Evolutionary conservation across 2,797 vertebrate species (phyloP), one percentile per base, ranked within the genome.

Genomic region (Denticeps clupeoides): DNA sequence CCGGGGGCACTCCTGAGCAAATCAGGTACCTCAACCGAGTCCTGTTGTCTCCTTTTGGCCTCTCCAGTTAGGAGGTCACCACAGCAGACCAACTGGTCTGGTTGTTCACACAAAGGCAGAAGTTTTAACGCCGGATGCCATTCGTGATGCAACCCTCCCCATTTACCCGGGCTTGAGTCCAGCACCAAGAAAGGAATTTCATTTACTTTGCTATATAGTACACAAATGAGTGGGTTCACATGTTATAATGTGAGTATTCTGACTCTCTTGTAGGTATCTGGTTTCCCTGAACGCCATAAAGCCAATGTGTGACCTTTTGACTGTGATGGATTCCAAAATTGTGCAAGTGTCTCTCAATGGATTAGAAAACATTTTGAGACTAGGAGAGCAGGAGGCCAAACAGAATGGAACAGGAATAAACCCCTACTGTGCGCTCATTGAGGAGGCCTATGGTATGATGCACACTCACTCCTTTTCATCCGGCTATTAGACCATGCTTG

Each of bases 301-400:
- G 67, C 89, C 88, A 55, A 88, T 92, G 64, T 93, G 90, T 77
- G 89, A 93, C 67, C 82, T 92, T 44, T 79, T 93, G 71, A 93
- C 88, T 8, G 90, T 92, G 63, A 92, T 90, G 89, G 88, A 93
- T 75, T 88, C 89, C 29, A 93, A 91, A 80, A 92, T 93, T 58
- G 89, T 91, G 46, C 89, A 91, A 65, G 90, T 93, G 65, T 86
- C 90, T 58, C 82, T 93, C 62, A 91, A 90, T 48, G 89, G 90
- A 45, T 81, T 91, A 62, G 89, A 93, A 80, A 93, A 93, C 67
- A 91, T 91, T 67, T 77, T 93, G 9, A 79, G 87, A 56, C 81
- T 91, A 48, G 89, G 89, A 67, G 89, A 93, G 11, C 89, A 90
- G 64, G 89, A 91, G 57, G 86, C 86, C 51, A 91, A 91, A 60